phyloP scores from a whole-genome alignment of 2,888 invertebrate genomes.

The Drosophila anomalata region DNA sequence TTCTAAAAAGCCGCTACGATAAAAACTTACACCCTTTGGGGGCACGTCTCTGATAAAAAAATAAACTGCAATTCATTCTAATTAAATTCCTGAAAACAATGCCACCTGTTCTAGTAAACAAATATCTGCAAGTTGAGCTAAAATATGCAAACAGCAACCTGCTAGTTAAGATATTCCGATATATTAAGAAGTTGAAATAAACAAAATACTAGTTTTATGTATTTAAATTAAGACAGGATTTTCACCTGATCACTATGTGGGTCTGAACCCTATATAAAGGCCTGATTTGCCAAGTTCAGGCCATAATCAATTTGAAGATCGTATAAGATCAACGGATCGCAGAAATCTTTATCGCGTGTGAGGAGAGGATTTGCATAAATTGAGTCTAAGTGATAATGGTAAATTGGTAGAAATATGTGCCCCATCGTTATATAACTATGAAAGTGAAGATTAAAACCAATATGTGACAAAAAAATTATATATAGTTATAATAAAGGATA shows the following conservation, averaged over 20 bases:
- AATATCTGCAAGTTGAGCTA: conserved; percentile 54
- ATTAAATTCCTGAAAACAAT: conserved; percentile 31
- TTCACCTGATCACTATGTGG: conserved; percentile 55
- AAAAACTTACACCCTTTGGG: not conserved
- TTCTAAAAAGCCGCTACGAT: conserved; percentile 18
- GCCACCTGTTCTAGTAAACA: conserved; percentile 65
- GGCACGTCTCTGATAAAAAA: conserved; percentile 10
- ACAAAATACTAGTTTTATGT: conserved; percentile 82
- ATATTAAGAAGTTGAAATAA: conserved; percentile 66
- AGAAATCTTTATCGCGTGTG: conserved; percentile 61
- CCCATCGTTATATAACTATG: conserved; percentile 8
- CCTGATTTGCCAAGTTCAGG: conserved; percentile 34
- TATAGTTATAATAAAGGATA: not conserved
- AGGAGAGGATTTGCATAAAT: conserved; percentile 61
- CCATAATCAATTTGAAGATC: conserved; percentile 61
- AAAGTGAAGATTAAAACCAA: not conserved
- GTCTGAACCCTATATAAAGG: conserved; percentile 69
- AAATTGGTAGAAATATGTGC: conserved; percentile 62
- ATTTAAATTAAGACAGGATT: conserved; percentile 81
- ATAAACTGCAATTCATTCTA: conserved; percentile 31
- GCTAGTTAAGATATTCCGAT: conserved; percentile 46
- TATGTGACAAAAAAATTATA: not conserved
- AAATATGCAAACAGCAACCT: conserved; percentile 52
- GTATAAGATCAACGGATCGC: conserved; percentile 58
- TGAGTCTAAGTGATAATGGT: conserved; percentile 81